Percentiles rank a stretch among this genome's conserved stretches.
Evolutionary conservation across 2,888 invertebrate genomes (phyloP).

Genomic region (Heliconius ethilla): DNA sequence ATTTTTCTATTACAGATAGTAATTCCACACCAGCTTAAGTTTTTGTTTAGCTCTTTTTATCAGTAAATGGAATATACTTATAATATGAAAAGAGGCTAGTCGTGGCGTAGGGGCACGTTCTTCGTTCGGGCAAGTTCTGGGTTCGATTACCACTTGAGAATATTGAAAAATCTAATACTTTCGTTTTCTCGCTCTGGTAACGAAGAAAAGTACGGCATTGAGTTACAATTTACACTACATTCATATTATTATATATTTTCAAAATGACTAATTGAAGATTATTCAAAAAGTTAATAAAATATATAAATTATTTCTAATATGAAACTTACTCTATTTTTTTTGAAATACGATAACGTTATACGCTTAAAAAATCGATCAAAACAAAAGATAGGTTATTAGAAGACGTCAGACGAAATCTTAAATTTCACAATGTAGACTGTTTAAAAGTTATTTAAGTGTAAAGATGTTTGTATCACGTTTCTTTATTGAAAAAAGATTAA

Average conservation of each 20-base stretch:
- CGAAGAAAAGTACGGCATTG: too few relatives aligned
- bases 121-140: too few relatives aligned
- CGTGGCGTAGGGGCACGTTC: too few relatives aligned
- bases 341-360: conserved; percentile 5
- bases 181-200: too few relatives aligned
- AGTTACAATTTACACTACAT: too few relatives aligned
- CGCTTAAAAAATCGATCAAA: conserved; percentile 17
- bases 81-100: background rate
- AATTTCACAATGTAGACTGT: conserved; percentile 36
- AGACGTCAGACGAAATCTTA: conserved; percentile 25
- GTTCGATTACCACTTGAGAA: too few relatives aligned
- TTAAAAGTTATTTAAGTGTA: conserved; percentile 38
- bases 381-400: conserved; percentile 33
- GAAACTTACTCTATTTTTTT: background rate
- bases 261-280: too few relatives aligned
- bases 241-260: too few relatives aligned
- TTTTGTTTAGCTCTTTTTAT: conserved; percentile 24
- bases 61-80: background rate
- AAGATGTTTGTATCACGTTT: conserved; percentile 59
- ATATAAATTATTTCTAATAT: background rate
- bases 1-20: conserved; percentile 17
- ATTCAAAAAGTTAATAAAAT: too few relatives aligned
- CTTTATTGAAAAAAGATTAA: conserved; percentile 53
- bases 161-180: too few relatives aligned
- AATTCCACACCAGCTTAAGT: conserved; percentile 4